Evolutionary conservation across 1,140 invertebrate species (phyloP).

Genomic region (Rhopalosiphum padi): DNA sequence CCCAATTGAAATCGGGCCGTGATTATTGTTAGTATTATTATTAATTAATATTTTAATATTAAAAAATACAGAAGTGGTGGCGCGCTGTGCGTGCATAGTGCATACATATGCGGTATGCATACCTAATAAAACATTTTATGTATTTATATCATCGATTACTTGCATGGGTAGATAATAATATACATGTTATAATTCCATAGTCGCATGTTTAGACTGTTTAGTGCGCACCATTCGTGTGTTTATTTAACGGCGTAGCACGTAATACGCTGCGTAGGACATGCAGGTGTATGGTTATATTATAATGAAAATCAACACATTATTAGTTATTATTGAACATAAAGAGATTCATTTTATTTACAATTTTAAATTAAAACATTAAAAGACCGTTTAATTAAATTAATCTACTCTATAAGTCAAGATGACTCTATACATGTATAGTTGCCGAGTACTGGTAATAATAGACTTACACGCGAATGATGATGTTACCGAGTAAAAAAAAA

Average conservation of each 20-base stretch:
- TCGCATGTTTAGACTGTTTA: neutral
- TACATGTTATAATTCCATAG: neutral
- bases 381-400: neutral
- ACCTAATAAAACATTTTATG: neutral
- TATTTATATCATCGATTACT: neutral
- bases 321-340: neutral
- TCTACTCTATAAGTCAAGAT: no score
- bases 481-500: no score
- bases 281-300: neutral
- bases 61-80: neutral
- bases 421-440: no score
- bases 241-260: neutral
- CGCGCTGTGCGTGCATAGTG: neutral
- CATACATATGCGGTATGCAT: neutral
- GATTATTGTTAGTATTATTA: neutral
- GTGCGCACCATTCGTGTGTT: neutral
- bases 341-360: neutral
- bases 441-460: no score
- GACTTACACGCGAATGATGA: no score
- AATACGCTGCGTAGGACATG: neutral
- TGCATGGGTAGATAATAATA: neutral
- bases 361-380: neutral
- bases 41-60: neutral
- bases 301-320: neutral
- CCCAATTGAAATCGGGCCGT: neutral